These are phyloP conservation scores for Agrilus biguttatus DNA, from an alignment of 2,888 invertebrate species.

Conservation along the genomic window DNA sequence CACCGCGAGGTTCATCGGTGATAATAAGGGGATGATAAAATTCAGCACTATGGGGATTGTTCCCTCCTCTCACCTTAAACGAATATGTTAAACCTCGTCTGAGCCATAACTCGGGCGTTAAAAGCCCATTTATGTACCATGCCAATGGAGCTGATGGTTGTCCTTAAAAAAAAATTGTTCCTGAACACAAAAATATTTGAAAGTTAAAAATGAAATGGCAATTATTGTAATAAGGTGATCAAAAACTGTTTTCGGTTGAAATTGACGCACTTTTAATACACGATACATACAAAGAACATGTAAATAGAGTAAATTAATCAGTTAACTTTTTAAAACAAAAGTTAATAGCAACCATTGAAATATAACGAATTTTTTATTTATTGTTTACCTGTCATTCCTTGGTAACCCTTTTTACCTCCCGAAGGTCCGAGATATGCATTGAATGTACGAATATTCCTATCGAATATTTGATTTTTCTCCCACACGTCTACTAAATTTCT, in stretches of 20 bases:
- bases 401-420: slow-evolving; percentile 66
- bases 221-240: too few relatives aligned
- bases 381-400: slow-evolving; percentile 47
- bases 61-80: slow-evolving; percentile 70
- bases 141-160: slow-evolving; percentile 59
- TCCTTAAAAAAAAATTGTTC: slow-evolving; percentile 25
- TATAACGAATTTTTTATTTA: too few relatives aligned
- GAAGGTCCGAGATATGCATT: slow-evolving; percentile 72
- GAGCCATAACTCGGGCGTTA: slow-evolving; percentile 78
- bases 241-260: too few relatives aligned
- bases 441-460: slow-evolving; percentile 61
- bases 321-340: neutral
- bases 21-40: slow-evolving; percentile 83
- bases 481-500: slow-evolving; percentile 33
- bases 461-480: slow-evolving; percentile 50
- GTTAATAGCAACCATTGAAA: too few relatives aligned
- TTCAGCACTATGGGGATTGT: slow-evolving; percentile 73
- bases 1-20: slow-evolving; percentile 72
- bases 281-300: too few relatives aligned
- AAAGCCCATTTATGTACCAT: slow-evolving; percentile 86
- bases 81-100: slow-evolving; percentile 73
- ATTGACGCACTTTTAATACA: too few relatives aligned
- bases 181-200: neutral
- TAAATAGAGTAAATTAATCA: too few relatives aligned
- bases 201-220: too few relatives aligned